Conservation (phyloP, 2,113 vertebrate genomes). For the Rhinopomastus cyanomelas region DNA sequence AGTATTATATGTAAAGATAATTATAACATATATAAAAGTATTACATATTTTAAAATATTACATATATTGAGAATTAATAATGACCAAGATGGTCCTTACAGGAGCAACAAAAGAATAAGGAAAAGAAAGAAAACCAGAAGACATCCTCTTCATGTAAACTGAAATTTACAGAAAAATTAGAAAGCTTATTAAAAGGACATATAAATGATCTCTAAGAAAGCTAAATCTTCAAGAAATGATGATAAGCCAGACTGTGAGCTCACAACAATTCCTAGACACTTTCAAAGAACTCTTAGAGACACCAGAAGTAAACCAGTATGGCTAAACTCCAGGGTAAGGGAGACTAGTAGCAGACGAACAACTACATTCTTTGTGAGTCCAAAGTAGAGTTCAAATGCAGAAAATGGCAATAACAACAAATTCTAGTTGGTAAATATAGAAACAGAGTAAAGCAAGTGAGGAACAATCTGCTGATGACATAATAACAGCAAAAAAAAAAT, state of each 20-base stretch:
- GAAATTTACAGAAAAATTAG: background rate
- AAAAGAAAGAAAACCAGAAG: background rate
- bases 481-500: background rate
- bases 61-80: background rate
- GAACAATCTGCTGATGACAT: background rate
- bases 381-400: background rate
- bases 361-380: background rate
- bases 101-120: background rate
- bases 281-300: background rate
- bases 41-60: too few relatives aligned
- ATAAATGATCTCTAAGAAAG: background rate
- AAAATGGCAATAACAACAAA: background rate
- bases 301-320: background rate
- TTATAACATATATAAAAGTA: too few relatives aligned
- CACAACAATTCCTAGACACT: background rate
- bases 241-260: background rate
- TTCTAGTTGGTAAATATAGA: background rate
- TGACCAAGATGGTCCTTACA: background rate
- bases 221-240: background rate
- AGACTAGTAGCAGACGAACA: background rate
- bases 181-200: background rate
- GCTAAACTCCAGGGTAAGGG: background rate
- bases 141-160: background rate
- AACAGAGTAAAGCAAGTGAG: background rate
- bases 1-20: too few relatives aligned